Percentiles rank a stretch among this genome's conserved stretches.
Evolutionary conservation across 2,797 vertebrate genomes (phyloP).

Genomic region (Tapera naevia): DNA sequence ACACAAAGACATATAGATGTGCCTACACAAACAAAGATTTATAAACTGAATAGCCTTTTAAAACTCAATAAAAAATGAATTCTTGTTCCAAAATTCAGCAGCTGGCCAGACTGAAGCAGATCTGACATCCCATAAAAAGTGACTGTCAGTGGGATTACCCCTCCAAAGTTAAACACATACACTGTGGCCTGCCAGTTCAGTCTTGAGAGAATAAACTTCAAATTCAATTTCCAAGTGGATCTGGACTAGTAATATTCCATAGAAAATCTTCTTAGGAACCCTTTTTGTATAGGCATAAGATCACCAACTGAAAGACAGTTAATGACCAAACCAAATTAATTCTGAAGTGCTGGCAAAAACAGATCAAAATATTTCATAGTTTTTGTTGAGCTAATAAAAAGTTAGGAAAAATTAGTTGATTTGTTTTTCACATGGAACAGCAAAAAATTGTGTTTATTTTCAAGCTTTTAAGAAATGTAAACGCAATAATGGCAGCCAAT

Average conservation of each 20-base stretch:
- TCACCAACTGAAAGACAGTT: neutral
- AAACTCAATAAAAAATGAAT: neutral
- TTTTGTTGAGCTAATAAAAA: neutral
- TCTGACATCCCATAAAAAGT: neutral
- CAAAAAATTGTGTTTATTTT: neutral
- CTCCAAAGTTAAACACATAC: neutral
- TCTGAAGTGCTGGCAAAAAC: neutral
- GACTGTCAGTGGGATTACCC: neutral
- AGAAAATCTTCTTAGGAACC: neutral
- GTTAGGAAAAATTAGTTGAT: neutral
- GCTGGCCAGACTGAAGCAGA: neutral
- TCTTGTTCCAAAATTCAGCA: conserved; percentile 3
- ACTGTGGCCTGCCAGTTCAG: neutral
- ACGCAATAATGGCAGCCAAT: neutral
- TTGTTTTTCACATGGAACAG: neutral
- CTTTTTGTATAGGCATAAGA: neutral
- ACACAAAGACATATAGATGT: neutral
- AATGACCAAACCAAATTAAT: neutral
- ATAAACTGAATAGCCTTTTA: neutral
- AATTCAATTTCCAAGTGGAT: neutral
- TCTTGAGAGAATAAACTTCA: neutral
- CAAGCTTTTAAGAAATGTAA: neutral
- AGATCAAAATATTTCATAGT: neutral
- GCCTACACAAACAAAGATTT: neutral
- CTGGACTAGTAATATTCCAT: neutral